Conservation (phyloP, 2,888 invertebrate genomes). For the Trissolcus brochymenae region DNA sequence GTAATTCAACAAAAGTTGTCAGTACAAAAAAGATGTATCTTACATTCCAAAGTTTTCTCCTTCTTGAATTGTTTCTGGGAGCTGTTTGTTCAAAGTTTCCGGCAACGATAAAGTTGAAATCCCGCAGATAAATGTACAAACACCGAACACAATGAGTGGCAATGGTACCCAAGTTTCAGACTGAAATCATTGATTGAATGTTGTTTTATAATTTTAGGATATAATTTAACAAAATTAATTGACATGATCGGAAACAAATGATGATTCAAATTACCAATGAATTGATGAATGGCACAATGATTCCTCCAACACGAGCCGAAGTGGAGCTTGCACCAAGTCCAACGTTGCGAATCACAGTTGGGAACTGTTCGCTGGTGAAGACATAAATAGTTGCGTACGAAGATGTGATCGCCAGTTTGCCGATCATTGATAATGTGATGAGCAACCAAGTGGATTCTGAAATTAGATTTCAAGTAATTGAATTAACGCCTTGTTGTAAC, state of each 20-base stretch:
- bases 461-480: slow-evolving; percentile 17
- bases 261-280: slow-evolving; percentile 75
- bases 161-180: slow-evolving; percentile 79
- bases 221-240: too few relatives aligned
- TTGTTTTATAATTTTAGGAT: neutral
- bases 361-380: slow-evolving; percentile 85
- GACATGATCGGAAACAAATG: too few relatives aligned
- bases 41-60: slow-evolving; percentile 81
- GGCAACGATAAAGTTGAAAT: slow-evolving; percentile 80
- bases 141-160: slow-evolving; percentile 80
- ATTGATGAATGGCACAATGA: slow-evolving; percentile 80
- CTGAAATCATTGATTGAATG: slow-evolving; percentile 66
- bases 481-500: too few relatives aligned
- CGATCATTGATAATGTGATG: slow-evolving; percentile 82
- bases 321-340: slow-evolving; percentile 82
- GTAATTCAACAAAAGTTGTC: neutral
- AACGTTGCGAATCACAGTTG: slow-evolving; percentile 83
- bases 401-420: slow-evolving; percentile 84
- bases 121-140: slow-evolving; percentile 79
- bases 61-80: slow-evolving; percentile 83
- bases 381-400: slow-evolving; percentile 86
- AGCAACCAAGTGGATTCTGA: slow-evolving; percentile 79
- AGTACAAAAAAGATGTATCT: slow-evolving; percentile 39
- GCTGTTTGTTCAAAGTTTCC: slow-evolving; percentile 81
- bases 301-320: slow-evolving; percentile 81